Conservation (phyloP, 2,888 invertebrate genomes). For the Dasysyrphus tricinctus region DNA sequence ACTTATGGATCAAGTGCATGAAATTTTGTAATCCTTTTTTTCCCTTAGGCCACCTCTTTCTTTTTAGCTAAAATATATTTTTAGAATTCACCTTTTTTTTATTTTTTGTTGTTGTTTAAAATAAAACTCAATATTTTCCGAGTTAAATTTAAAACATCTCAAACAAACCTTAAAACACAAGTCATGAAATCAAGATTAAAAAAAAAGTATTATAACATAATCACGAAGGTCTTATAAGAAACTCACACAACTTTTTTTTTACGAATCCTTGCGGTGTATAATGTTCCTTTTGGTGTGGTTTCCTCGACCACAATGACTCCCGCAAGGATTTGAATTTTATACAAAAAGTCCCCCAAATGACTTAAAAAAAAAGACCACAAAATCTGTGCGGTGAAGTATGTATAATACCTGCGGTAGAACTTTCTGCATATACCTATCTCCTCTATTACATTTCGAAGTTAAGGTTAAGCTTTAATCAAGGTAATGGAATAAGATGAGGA, state of each 20-base stretch:
- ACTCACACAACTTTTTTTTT: conserved; percentile 4
- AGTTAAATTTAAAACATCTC: no score
- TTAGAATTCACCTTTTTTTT: no score
- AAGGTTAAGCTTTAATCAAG: conserved; percentile 25
- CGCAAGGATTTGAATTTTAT: conserved; percentile 16
- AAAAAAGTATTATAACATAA: conserved; percentile 1
- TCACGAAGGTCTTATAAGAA: conserved; percentile 7
- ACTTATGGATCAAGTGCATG: not conserved
- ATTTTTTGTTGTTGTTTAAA: no score
- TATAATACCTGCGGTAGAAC: conserved; percentile 1
- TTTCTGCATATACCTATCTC: not conserved
- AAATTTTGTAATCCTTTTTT: not conserved
- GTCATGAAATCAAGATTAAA: not conserved
- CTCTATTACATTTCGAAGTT: not conserved
- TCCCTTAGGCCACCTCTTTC: no score
- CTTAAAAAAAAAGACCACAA: conserved; percentile 37
- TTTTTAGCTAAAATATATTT: no score
- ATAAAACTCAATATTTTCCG: no score
- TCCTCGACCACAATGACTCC: conserved; percentile 28
- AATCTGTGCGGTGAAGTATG: conserved; percentile 14
- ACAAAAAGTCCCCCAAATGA: conserved; percentile 39
- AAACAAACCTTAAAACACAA: not conserved
- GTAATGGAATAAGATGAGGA: conserved; percentile 31
- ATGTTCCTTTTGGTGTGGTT: conserved; percentile 36
- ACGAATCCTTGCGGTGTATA: conserved; percentile 4